Conservation (phyloP, 2,113 vertebrate species). For the Cyprinodon brontotheroides region DNA sequence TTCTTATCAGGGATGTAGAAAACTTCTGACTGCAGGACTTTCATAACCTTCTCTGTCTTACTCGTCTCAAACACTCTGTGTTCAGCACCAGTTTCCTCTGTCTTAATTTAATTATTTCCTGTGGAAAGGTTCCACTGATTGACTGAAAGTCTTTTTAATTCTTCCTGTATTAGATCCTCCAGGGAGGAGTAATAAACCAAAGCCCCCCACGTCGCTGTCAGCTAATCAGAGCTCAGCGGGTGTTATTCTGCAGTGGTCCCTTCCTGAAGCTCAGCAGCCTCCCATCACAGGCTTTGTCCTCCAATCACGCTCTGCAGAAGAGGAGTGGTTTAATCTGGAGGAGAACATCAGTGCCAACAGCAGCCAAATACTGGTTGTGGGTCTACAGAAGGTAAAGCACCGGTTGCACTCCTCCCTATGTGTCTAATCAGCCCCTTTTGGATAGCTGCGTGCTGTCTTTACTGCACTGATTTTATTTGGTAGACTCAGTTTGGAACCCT, state of each 20-base stretch:
- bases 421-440: slow-evolving; percentile 44
- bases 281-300: slow-evolving; percentile 84
- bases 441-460: slow-evolving; percentile 35
- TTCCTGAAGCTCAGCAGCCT: slow-evolving; percentile 71
- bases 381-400: slow-evolving; percentile 87
- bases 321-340: slow-evolving; percentile 87
- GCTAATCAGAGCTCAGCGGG: slow-evolving; percentile 83
- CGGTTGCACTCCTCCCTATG: slow-evolving; percentile 16
- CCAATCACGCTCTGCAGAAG: slow-evolving; percentile 83
- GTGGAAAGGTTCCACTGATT: slow-evolving; percentile 25
- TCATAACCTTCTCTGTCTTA: not conserved
- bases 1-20: not conserved
- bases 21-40: not conserved
- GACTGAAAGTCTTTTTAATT: slow-evolving; percentile 37
- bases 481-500: slow-evolving; percentile 37
- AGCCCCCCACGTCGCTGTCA: slow-evolving; percentile 81
- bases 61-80: slow-evolving; percentile 14
- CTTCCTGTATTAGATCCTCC: slow-evolving; percentile 72
- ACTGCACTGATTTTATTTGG: slow-evolving; percentile 29
- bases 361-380: slow-evolving; percentile 84
- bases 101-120: slow-evolving; percentile 40
- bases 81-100: slow-evolving; percentile 36
- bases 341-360: slow-evolving; percentile 81
- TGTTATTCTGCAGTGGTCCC: slow-evolving; percentile 86
- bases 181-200: slow-evolving; percentile 67